These are phyloP conservation scores for Omphaloscelis lunosa DNA, from an alignment of 2,888 invertebrate species.

Conservation along the genomic window DNA sequence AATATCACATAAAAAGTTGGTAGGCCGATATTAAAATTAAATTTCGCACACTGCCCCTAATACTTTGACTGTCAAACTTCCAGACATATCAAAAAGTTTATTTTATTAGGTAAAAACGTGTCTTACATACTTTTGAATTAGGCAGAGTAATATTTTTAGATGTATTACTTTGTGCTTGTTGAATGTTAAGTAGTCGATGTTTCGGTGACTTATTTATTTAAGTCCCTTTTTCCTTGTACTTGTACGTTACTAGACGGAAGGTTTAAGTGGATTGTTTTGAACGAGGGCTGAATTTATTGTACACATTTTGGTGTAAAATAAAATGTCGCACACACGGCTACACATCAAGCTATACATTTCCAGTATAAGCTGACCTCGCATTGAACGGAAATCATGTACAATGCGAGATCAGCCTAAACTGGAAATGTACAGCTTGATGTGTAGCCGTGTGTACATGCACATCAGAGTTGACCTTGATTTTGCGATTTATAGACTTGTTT, in stretches of 20 bases:
- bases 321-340: too few species aligned
- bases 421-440: too few species aligned
- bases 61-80: slow-evolving; percentile 32
- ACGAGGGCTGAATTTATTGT: slow-evolving; percentile 31
- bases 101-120: slow-evolving; percentile 54
- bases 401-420: too few species aligned
- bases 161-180: slow-evolving; percentile 52
- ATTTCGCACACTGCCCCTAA: slow-evolving; percentile 13
- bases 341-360: too few species aligned
- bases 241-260: slow-evolving; percentile 14
- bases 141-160: slow-evolving; percentile 52
- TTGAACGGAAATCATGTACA: too few species aligned
- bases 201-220: slow-evolving; percentile 12
- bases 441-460: too few species aligned
- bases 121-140: slow-evolving; percentile 34
- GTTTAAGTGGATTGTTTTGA: slow-evolving; percentile 5
- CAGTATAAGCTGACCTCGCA: too few species aligned
- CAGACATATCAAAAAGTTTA: slow-evolving; percentile 35
- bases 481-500: not conserved
- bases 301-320: not conserved
- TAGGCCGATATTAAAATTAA: slow-evolving; percentile 33
- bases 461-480: not conserved
- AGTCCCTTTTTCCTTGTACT: not conserved
- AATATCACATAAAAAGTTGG: not conserved
- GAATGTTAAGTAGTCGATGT: slow-evolving; percentile 47